Percentiles rank a stretch among this genome's conserved stretches.
These are phyloP conservation scores for Irena cyanogastra DNA, from an alignment of 2,113 vertebrate species.

Conservation along the genomic window DNA sequence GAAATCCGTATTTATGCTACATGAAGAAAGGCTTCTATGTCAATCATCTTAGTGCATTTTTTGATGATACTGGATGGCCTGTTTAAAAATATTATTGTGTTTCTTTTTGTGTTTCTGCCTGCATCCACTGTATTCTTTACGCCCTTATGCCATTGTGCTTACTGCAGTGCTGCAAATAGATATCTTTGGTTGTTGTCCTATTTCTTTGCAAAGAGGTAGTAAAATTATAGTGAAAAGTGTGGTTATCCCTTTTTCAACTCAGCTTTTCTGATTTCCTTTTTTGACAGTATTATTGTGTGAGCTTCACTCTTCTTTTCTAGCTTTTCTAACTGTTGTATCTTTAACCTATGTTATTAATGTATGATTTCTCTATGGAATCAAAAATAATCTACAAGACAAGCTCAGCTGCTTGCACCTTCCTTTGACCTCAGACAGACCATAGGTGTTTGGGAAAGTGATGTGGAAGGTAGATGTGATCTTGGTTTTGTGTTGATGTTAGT, in stretches of 20 bases:
- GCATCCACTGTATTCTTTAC: not conserved
- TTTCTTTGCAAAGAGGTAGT: not conserved
- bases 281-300: not conserved
- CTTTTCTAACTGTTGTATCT: not conserved
- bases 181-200: rapidly evolving
- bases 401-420: not conserved
- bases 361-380: not conserved
- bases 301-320: not conserved
- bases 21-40: not conserved
- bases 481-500: not conserved
- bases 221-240: not conserved
- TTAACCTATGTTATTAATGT: not conserved
- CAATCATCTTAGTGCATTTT: not conserved
- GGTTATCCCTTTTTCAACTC: not conserved
- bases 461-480: not conserved
- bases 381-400: not conserved
- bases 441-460: not conserved
- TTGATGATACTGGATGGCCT: not conserved
- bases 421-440: not conserved
- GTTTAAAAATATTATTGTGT: not conserved
- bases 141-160: rapidly evolving
- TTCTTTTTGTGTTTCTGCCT: not conserved
- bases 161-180: rapidly evolving
- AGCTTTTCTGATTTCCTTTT: not conserved
- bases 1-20: not conserved